These are phyloP conservation scores for Bombus breviceps DNA, from an alignment of 1,140 invertebrate species.

Conservation along the genomic window DNA sequence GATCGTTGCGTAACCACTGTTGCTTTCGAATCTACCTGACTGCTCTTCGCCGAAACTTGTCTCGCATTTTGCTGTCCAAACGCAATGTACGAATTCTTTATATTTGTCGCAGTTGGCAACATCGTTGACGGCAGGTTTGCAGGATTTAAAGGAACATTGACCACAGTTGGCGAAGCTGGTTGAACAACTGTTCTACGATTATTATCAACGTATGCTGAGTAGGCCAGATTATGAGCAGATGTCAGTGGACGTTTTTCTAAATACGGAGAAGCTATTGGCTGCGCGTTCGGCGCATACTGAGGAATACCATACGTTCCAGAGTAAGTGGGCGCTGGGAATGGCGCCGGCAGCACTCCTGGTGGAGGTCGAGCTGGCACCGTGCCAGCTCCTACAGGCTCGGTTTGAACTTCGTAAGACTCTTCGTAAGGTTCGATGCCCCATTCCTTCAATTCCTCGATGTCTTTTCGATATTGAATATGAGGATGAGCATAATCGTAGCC, in stretches of 20 bases:
- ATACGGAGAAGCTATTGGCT: conserved; percentile 49
- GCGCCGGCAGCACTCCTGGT: conserved; percentile 36
- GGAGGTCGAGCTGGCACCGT: background rate
- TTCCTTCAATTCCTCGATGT: conserved; percentile 80
- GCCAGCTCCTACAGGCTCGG: conserved; percentile 7
- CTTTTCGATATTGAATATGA: conserved; percentile 79
- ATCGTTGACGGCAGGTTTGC: background rate
- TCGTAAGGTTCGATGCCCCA: conserved; percentile 80
- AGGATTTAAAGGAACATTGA: conserved; percentile 8
- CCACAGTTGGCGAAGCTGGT: background rate
- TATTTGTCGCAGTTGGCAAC: conserved; percentile 11
- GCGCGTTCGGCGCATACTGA: conserved; percentile 62
- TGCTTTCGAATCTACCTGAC: background rate
- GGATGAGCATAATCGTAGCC: conserved; percentile 78
- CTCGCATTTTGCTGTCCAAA: conserved; percentile 33
- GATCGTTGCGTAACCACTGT: conserved; percentile 26
- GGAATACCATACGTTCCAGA: conserved; percentile 57
- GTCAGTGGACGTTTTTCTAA: conserved; percentile 62
- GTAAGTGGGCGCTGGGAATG: conserved; percentile 57
- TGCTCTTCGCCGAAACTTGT: conserved; percentile 34
- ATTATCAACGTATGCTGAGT: conserved; percentile 73
- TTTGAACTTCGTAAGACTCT: conserved; percentile 71
- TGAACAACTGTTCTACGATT: conserved; percentile 55
- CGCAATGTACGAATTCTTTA: conserved; percentile 51
- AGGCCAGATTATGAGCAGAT: conserved; percentile 73